A percentile compares a stretch with the other conserved stretches of the same genome.
phyloP scores from a whole-genome alignment of 2,113 vertebrate genomes.

The Pelvicachromis taeniatus region DNA sequence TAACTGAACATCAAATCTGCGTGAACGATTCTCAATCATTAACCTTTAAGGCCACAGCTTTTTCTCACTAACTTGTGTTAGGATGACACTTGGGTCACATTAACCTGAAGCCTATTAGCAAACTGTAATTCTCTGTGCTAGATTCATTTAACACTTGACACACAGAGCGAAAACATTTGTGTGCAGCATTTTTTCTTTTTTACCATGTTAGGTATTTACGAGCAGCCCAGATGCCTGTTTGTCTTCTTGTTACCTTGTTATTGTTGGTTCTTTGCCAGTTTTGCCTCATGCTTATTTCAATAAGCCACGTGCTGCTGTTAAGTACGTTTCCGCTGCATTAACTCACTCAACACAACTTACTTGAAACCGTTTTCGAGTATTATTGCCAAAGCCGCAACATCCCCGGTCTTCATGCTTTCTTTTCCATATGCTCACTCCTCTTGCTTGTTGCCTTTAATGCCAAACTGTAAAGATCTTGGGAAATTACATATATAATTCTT shows the following conservation, averaged over 20 bases:
- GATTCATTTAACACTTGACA: not conserved
- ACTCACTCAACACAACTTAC: not conserved
- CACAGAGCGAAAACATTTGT: not conserved
- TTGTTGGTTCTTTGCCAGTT: not conserved
- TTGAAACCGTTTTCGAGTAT: not conserved
- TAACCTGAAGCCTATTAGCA: not conserved
- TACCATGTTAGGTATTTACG: not conserved
- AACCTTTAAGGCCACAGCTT: not conserved
- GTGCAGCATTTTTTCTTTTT: not conserved
- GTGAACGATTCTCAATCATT: not conserved
- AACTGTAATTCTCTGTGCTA: not conserved
- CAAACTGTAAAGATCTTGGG: not conserved
- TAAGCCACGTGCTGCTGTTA: not conserved
- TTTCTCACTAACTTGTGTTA: not conserved
- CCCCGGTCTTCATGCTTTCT: not conserved
- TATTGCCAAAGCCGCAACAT: not conserved
- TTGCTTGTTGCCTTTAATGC: not conserved
- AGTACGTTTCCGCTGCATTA: not conserved
- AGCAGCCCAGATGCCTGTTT: not conserved
- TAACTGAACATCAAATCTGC: not conserved
- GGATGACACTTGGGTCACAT: not conserved
- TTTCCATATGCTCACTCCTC: not conserved
- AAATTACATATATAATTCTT: not conserved
- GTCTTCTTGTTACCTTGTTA: not conserved
- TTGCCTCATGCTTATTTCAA: not conserved